Percentiles rank a stretch among this genome's conserved stretches.
phyloP scores from a whole-genome alignment of 2,797 vertebrate genomes.

The Pipistrellus pygmaeus region DNA sequence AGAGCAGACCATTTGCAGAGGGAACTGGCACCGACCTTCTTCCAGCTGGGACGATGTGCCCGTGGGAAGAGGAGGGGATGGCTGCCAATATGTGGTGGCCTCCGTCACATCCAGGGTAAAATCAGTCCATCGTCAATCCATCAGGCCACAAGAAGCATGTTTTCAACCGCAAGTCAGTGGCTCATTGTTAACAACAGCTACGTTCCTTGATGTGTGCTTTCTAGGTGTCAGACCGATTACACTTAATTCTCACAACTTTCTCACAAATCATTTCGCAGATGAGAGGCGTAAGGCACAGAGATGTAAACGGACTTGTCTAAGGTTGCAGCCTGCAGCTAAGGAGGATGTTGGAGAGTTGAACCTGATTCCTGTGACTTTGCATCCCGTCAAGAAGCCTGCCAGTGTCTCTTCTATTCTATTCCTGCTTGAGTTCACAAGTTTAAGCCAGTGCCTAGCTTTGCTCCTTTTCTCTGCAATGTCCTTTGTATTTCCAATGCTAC shows the following conservation, averaged over 20 bases:
- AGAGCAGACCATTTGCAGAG: neutral
- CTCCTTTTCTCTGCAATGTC: neutral
- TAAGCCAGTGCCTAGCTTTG: neutral
- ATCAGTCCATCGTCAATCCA: neutral
- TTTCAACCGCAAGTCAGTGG: neutral
- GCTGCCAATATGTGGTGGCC: too few relatives aligned
- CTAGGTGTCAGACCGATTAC: accelerated
- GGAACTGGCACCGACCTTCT: neutral
- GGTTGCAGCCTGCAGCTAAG: neutral
- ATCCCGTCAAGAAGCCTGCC: neutral
- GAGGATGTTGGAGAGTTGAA: neutral
- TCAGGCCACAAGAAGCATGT: neutral
- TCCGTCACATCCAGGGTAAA: neutral
- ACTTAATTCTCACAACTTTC: neutral
- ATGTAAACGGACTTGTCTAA: neutral
- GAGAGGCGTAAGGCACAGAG: neutral
- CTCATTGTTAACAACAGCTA: neutral
- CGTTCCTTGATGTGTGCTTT: neutral
- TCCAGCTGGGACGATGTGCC: neutral
- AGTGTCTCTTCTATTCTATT: neutral
- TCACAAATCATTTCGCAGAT: neutral
- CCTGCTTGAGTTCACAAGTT: neutral
- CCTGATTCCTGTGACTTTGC: accelerated
- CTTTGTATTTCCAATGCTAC: neutral
- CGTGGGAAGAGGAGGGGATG: accelerated